Evolutionary conservation across 2,797 vertebrate genomes (phyloP).

Genomic region (Novumbra hubbsi): DNA sequence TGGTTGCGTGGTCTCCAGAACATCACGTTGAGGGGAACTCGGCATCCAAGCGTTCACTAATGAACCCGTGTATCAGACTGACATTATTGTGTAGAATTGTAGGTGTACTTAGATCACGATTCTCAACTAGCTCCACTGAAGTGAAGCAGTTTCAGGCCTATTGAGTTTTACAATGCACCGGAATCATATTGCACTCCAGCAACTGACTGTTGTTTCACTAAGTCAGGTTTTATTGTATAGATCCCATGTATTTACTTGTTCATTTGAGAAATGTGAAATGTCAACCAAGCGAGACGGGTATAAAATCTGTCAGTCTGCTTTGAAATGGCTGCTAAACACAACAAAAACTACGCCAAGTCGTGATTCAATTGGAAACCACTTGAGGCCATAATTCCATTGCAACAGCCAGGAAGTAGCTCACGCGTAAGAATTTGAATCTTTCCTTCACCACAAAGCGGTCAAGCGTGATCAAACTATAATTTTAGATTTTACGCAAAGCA

Average conservation of each 20-base stretch:
- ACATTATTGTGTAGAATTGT: neutral
- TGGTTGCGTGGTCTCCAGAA: too few species aligned
- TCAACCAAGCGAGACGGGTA: neutral
- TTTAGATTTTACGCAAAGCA: too few species aligned
- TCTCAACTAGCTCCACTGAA: neutral
- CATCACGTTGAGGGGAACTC: neutral
- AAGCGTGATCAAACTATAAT: too few species aligned
- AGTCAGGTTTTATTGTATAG: neutral
- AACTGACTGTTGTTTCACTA: neutral
- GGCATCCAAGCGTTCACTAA: neutral
- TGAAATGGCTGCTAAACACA: neutral
- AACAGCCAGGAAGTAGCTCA: too few species aligned
- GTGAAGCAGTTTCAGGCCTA: neutral
- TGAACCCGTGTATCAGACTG: neutral
- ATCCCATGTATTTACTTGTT: neutral
- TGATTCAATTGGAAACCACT: too few species aligned
- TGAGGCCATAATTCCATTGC: too few species aligned
- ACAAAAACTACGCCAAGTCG: neutral
- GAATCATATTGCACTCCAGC: neutral
- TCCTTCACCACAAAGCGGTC: too few species aligned
- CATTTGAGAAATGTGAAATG: neutral
- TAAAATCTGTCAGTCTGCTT: neutral
- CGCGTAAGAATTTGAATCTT: too few species aligned
- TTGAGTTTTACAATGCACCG: conserved; percentile 1
- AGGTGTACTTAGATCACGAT: neutral